phyloP scores from a whole-genome alignment of 2,797 vertebrate species.

The Lagocephalus sceleratus region DNA sequence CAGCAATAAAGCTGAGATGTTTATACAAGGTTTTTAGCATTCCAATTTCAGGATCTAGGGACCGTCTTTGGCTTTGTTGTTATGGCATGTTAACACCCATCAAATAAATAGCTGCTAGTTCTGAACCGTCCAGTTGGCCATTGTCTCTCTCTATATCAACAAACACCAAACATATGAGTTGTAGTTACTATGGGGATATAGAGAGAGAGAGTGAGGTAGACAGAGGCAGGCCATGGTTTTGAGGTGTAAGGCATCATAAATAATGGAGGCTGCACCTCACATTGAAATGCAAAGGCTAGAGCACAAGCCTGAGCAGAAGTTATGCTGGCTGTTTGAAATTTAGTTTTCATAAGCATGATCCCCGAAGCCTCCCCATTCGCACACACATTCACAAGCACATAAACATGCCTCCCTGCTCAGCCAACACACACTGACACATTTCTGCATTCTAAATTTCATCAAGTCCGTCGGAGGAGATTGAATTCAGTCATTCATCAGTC shows the following conservation, averaged over 20 bases:
- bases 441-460: constrained; percentile 59
- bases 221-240: constrained; percentile 68
- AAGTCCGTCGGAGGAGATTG: constrained; percentile 31
- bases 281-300: constrained; percentile 83
- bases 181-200: constrained; percentile 79
- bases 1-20: not conserved
- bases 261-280: constrained; percentile 78
- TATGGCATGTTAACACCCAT: constrained; percentile 21
- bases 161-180: constrained; percentile 26
- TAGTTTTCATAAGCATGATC: constrained; percentile 74
- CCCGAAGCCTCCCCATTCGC: constrained; percentile 19
- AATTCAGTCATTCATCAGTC: constrained; percentile 51
- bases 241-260: constrained; percentile 82
- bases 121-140: constrained; percentile 22
- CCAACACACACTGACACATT: constrained; percentile 54
- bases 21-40: constrained; percentile 13
- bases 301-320: constrained; percentile 72
- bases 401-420: constrained; percentile 14
- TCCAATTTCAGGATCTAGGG: not conserved
- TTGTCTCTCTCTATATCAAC: constrained; percentile 5
- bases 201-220: constrained; percentile 44
- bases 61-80: constrained; percentile 22
- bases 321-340: constrained; percentile 80
- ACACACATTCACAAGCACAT: constrained; percentile 22
- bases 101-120: constrained; percentile 7